Conservation (phyloP, 1,140 invertebrate species). For the Bactericera cockerelli region DNA sequence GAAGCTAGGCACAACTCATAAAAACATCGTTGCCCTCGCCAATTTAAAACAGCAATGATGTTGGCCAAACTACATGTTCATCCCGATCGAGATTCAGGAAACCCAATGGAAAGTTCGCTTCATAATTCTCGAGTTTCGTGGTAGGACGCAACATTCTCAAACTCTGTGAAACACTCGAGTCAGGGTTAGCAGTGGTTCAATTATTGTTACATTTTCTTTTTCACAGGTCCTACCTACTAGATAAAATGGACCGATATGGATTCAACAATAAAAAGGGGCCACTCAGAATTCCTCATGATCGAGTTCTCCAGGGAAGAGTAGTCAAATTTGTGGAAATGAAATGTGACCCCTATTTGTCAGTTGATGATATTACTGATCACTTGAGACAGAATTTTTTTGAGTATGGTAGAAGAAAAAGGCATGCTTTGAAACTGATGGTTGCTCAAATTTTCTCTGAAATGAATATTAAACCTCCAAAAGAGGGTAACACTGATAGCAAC, state of each 20-base stretch:
- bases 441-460: background rate
- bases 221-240: too few species aligned
- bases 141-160: too few species aligned
- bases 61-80: too few species aligned
- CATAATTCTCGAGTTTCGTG: too few species aligned
- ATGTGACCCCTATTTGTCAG: background rate
- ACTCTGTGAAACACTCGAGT: too few species aligned
- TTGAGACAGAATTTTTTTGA: constrained; percentile 8
- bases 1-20: too few species aligned
- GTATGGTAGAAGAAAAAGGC: background rate
- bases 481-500: background rate
- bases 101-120: too few species aligned
- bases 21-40: too few species aligned
- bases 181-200: too few species aligned
- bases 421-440: constrained; percentile 4
- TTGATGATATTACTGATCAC: background rate
- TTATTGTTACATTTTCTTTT: too few species aligned
- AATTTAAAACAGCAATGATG: too few species aligned
- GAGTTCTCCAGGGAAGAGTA: background rate
- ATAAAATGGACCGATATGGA: background rate
- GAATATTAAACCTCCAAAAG: background rate
- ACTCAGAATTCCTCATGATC: background rate
- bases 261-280: background rate
- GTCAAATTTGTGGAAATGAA: background rate
- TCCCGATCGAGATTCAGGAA: too few species aligned